Conservation (phyloP, 2,113 vertebrate genomes). For the Syngnathoides biaculeatus region DNA sequence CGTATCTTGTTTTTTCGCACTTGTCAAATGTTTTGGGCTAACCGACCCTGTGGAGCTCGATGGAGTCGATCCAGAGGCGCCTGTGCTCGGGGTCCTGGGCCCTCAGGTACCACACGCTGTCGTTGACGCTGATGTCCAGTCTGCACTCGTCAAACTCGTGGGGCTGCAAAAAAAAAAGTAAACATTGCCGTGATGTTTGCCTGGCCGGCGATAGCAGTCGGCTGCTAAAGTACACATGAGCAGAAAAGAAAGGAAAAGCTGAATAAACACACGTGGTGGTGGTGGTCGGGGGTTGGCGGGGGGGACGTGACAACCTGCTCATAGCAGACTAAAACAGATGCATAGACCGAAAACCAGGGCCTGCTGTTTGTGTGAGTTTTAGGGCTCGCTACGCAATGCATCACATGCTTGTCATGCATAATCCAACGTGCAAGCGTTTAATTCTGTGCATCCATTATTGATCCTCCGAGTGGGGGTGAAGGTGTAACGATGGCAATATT, state of each 20-base stretch:
- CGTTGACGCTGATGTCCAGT: conserved; percentile 95
- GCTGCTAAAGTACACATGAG: neutral
- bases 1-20: neutral
- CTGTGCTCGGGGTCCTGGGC: conserved; percentile 90
- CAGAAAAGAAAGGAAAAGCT: conserved; percentile 12
- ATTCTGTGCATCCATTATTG: neutral
- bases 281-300: too few species aligned
- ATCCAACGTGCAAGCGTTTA: neutral
- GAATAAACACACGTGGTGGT: neutral
- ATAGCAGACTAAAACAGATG: neutral
- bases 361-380: neutral
- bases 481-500: neutral
- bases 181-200: neutral
- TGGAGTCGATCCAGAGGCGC: conserved; percentile 89
- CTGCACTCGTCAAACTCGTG: conserved; percentile 98
- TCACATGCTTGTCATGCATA: neutral
- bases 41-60: conserved; percentile 91
- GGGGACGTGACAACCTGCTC: neutral
- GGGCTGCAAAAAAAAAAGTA: conserved; percentile 67
- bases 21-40: neutral
- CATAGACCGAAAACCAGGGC: neutral
- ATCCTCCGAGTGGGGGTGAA: neutral
- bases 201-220: neutral
- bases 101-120: conserved; percentile 95
- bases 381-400: neutral